Base-by-base conservation (phyloP, 2,888 invertebrate genomes). In the Empis livida region DNA sequence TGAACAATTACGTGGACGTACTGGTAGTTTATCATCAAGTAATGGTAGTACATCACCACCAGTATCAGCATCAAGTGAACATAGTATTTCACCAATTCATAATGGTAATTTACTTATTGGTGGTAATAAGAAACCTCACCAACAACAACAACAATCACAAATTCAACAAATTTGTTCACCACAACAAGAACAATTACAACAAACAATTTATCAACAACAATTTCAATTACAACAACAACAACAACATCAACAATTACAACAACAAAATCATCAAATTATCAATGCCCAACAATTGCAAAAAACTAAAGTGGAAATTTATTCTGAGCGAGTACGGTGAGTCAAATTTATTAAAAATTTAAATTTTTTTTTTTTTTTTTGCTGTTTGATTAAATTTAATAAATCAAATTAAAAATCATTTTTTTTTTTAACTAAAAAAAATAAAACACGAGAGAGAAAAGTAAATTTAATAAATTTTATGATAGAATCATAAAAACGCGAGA, bases 1-100 rank as follows among this genome's bases (percentile, higher is more conserved):
- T 46, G 57, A 62, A 43, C 74, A 75, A 57, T 61, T 75, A 37
- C 75, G 87, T 11, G 72, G 79, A 30, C 74, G 88, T 41, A 79
- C 86, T 46, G 85, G 85, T 56, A 85, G 86, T 56, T 65, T 87
- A 20, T 86, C 86, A 11, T 84, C 84, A 54, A 84, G 78, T 56
- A 78, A 81, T 51, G 87, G 83, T 27, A 87, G 87, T 38, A 84
- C 85, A 51, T 87, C 88, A 6, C 86, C 88, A 49, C 87, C 88
- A 32, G 77, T 74, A 1, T 82, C 82, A 2, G 82, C 83, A 35
- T 79, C 81, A 23, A 84, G 84, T 57, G 85, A 82, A 54, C 79
- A 81, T 15, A 82, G 81, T 55, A 73, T 81, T 51, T 85, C 86
- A 52, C 85, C 84, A 11, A 77, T 79, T 35, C 84, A 84, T 64